Base-by-base conservation (phyloP, 2,888 invertebrate genomes). In the Harpalus rubripes region DNA sequence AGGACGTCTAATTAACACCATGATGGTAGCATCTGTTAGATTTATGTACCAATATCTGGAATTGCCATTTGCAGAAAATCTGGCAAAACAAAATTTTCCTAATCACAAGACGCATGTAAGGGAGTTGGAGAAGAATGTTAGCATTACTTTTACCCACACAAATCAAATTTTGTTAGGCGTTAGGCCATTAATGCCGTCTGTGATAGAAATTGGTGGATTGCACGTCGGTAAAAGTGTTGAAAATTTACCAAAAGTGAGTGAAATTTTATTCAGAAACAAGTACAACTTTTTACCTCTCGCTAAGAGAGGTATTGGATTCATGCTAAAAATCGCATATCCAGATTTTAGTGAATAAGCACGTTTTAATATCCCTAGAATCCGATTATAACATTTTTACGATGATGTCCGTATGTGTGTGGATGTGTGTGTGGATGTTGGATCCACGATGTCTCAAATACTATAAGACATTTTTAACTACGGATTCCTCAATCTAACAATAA, bases 141-240 rank as follows among this genome's bases (percentile, higher is more conserved):
- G 86, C 68, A 39, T 87, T n/a, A 68, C 86, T 56, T 81, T 87
- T 22, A 85, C 85, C 0, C 86, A 86, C 22, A 87, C 87, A 5
- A 63, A 87, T 85, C 86, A 85, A 7, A 59, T 87, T 58, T 81
- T 87, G n/a, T 81, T 82, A 1, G 86, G 87, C 0, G 81, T 85
- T 16, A 85, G 86, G 78, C 87, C 87, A 0, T 39, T 85, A 4
- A 86, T 87, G 2, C 86, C 87, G 3, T 85, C 85, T n/a, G 59
- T 81, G 59, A 81, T 87, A 32, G 87, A 87, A 74, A 72, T 86
- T 80, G 87, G 87, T 52, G 85, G 86, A 1, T 18, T 87, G 39
- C 87, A 86, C 74, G 52, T 87, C 39, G 81, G 52, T 16, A 83
- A 22, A 7, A 52, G 15, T 26, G n/a, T 41, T 22, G 26, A 63